A percentile compares a stretch with the other conserved stretches of the same genome.
These are phyloP conservation scores for sheep (Ovis aries) DNA, from an alignment of 2,113 vertebrate genomes.

Conservation along the genomic window ARS-UI_Ramb_v3.0 NC_056067.1:19416501-19417000, in stretches of 20 bases:
- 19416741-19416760: neutral
- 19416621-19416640: neutral
- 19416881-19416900: neutral
- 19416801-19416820: neutral
- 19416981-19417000: neutral
- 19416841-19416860: fast-evolving
- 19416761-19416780: neutral
- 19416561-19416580: neutral
- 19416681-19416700: neutral
- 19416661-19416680: neutral
- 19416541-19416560: neutral
- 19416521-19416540: neutral
- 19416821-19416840: no score
- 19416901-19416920: neutral
- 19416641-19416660: neutral
- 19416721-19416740: no score
- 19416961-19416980: neutral
- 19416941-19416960: neutral
- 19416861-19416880: neutral
- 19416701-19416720: no score
- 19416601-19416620: neutral
- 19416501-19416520: neutral
- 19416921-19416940: neutral
- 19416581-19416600: neutral
- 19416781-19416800: no score